Conservation (phyloP, 2,888 invertebrate genomes). For the Lutraria lutraria region DNA sequence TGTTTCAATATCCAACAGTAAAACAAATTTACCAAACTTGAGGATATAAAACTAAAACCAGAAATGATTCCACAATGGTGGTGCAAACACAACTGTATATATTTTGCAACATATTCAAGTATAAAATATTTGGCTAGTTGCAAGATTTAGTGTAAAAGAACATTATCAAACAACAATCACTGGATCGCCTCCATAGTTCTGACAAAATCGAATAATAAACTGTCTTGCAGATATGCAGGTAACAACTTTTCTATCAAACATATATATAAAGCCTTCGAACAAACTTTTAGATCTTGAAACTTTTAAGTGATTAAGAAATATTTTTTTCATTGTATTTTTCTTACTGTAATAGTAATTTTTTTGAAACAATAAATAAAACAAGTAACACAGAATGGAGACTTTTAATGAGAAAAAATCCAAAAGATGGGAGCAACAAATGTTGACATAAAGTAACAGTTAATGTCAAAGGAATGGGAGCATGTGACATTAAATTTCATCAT, state of each 20-base stretch:
- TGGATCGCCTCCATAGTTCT: slow-evolving; percentile 4
- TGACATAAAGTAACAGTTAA: no score
- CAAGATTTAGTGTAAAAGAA: neutral
- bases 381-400: no score
- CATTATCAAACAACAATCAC: neutral
- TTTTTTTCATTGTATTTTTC: no score
- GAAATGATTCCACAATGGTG: neutral
- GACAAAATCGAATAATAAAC: neutral
- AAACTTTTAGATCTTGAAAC: no score
- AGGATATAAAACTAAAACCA: neutral
- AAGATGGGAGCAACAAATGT: no score
- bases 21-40: neutral
- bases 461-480: no score
- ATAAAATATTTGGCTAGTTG: neutral
- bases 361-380: no score
- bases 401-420: no score
- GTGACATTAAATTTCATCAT: neutral
- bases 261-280: neutral
- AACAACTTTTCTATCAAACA: slow-evolving; percentile 15
- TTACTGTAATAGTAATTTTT: no score
- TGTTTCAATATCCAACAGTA: neutral
- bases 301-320: no score
- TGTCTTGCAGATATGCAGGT: neutral
- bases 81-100: neutral
- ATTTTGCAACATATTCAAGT: neutral